Evolutionary conservation across 2,113 vertebrate genomes (phyloP).

Genomic region (Sinosuthora webbiana): DNA sequence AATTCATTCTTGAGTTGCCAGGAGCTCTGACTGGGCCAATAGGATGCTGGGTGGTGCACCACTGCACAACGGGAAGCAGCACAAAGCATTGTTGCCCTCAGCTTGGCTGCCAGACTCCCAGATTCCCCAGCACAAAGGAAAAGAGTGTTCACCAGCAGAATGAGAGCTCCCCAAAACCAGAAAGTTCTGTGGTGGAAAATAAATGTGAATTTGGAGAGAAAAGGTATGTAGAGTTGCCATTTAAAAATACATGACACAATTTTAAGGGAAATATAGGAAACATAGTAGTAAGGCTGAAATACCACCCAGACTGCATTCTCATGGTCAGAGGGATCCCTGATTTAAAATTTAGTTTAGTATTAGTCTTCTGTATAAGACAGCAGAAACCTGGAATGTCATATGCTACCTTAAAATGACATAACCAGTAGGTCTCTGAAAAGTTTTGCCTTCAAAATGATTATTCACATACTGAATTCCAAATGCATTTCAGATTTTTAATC

Average conservation of each 20-base stretch:
- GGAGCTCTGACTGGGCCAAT: background rate
- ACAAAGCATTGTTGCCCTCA: too few species aligned
- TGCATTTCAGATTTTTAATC: background rate
- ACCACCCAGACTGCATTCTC: background rate
- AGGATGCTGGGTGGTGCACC: background rate
- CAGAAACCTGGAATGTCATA: background rate
- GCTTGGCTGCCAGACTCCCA: background rate
- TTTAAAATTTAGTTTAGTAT: background rate
- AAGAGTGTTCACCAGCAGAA: background rate
- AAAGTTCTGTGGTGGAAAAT: background rate
- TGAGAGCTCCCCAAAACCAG: background rate
- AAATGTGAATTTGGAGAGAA: background rate
- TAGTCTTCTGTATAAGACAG: background rate
- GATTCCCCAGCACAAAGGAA: background rate
- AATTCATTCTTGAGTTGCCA: background rate
- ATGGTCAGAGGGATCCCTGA: background rate
- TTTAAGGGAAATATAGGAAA: background rate
- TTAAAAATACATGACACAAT: background rate
- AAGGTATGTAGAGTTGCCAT: background rate
- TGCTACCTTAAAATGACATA: background rate
- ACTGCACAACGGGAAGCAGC: fast-evolving
- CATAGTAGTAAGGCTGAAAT: background rate
- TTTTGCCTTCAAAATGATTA: background rate
- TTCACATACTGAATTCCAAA: background rate
- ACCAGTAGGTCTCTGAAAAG: background rate